These are phyloP conservation scores for Eurystomus gularis DNA, from an alignment of 2,113 vertebrate species.

Conservation along the genomic window DNA sequence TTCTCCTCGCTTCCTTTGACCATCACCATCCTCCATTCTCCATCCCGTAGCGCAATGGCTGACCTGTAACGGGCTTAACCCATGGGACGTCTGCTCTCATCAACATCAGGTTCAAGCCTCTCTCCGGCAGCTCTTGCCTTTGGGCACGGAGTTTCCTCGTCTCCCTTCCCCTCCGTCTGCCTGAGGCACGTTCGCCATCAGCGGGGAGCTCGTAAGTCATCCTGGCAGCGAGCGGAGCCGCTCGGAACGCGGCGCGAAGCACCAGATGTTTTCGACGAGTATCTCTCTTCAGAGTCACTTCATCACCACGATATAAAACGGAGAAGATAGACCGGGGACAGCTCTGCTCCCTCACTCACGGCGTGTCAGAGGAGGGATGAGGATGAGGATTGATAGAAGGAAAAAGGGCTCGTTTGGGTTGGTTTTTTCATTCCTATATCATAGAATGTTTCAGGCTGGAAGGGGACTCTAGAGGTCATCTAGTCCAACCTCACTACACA, in stretches of 20 bases:
- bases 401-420: neutral
- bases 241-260: neutral
- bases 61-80: neutral
- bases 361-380: neutral
- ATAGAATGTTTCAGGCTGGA: no score
- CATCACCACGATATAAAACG: constrained; percentile 1
- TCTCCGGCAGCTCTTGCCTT: neutral
- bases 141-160: neutral
- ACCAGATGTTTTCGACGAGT: constrained; percentile 34
- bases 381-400: neutral
- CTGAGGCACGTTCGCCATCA: neutral
- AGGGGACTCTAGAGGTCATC: no score
- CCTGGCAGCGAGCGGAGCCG: neutral
- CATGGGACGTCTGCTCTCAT: rapidly evolving
- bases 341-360: neutral
- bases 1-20: neutral
- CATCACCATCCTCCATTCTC: neutral
- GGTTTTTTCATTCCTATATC: neutral
- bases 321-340: neutral
- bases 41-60: neutral
- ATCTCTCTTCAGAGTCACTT: constrained; percentile 49
- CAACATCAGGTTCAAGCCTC: neutral
- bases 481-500: no score
- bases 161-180: neutral
- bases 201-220: neutral